These are phyloP conservation scores for Centropus bengalensis DNA, from an alignment of 2,113 vertebrate species.

Conservation along the genomic window DNA sequence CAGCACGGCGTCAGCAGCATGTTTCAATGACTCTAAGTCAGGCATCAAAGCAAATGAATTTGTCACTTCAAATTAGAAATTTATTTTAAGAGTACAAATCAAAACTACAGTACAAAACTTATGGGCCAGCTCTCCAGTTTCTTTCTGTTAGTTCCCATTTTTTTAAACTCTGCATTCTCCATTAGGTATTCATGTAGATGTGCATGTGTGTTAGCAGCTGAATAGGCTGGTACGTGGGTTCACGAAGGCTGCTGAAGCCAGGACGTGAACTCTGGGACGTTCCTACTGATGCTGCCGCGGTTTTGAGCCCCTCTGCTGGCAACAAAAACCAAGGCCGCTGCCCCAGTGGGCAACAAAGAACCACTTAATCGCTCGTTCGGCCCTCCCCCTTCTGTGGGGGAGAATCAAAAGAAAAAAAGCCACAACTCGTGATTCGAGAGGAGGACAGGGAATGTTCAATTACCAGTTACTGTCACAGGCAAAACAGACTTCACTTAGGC, in stretches of 20 bases:
- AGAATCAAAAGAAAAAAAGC: too few species aligned
- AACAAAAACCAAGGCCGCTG: too few species aligned
- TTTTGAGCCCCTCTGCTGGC: too few species aligned
- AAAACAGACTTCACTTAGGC: too few species aligned
- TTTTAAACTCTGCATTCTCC: neutral
- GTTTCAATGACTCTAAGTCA: neutral
- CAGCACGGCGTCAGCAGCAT: fast-evolving
- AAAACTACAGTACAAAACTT: neutral
- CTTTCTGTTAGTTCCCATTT: neutral
- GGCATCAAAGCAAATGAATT: neutral
- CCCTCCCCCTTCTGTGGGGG: too few species aligned
- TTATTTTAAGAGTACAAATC: neutral
- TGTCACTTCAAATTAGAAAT: neutral
- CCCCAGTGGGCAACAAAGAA: too few species aligned
- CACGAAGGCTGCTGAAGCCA: neutral
- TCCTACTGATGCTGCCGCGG: neutral
- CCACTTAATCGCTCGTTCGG: too few species aligned
- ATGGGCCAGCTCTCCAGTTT: neutral
- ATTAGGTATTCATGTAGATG: neutral
- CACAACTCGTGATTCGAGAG: too few species aligned
- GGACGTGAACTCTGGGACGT: fast-evolving
- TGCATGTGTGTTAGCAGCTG: neutral
- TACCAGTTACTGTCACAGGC: too few species aligned
- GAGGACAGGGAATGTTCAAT: too few species aligned
- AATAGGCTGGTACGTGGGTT: neutral